phyloP scores from a whole-genome alignment of 2,797 vertebrate species.

The Betta splendens region DNA sequence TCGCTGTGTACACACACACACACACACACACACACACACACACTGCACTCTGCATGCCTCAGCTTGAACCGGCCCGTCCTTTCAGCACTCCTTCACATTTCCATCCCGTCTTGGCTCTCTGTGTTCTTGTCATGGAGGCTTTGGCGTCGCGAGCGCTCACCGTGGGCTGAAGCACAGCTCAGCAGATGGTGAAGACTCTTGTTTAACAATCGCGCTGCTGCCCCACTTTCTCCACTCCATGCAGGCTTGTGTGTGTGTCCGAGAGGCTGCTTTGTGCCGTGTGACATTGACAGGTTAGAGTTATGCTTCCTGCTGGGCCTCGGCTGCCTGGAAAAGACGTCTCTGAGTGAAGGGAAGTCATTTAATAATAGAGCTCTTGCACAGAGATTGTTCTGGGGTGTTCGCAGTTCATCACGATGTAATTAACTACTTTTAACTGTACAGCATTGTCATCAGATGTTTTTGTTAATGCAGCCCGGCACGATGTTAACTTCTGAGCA shows the following conservation, averaged over 20 bases:
- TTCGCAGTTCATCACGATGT: too few relatives aligned
- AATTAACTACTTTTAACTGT: too few relatives aligned
- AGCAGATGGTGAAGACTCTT: slow-evolving; percentile 46
- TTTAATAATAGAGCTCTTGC: slow-evolving; percentile 11
- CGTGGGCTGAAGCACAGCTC: slow-evolving; percentile 21
- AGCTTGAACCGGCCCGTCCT: slow-evolving; percentile 63
- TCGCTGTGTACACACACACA: slow-evolving; percentile 45
- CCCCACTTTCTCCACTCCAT: slow-evolving; percentile 55
- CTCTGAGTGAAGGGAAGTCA: slow-evolving; percentile 51
- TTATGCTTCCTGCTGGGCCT: slow-evolving; percentile 64
- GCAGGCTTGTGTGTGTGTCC: slow-evolving; percentile 34
- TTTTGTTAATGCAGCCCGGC: slow-evolving; percentile 30
- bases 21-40: slow-evolving; percentile 1
- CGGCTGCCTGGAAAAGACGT: slow-evolving; percentile 46
- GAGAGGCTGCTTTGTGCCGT: slow-evolving; percentile 2
- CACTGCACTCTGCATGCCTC: slow-evolving; percentile 60
- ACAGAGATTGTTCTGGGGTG: neutral
- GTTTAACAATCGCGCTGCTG: slow-evolving; percentile 43
- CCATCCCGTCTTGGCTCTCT: slow-evolving; percentile 20
- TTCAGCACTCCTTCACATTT: slow-evolving; percentile 42
- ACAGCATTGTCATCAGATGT: neutral
- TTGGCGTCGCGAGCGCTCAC: neutral
- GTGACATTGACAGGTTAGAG: slow-evolving; percentile 50
- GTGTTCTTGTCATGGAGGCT: slow-evolving; percentile 12
- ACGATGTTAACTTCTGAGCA: slow-evolving; percentile 54